A percentile compares a stretch with the other conserved stretches of the same genome.
phyloP scores from a whole-genome alignment of 2,797 vertebrate genomes.

The Enteromius mattozi region DNA sequence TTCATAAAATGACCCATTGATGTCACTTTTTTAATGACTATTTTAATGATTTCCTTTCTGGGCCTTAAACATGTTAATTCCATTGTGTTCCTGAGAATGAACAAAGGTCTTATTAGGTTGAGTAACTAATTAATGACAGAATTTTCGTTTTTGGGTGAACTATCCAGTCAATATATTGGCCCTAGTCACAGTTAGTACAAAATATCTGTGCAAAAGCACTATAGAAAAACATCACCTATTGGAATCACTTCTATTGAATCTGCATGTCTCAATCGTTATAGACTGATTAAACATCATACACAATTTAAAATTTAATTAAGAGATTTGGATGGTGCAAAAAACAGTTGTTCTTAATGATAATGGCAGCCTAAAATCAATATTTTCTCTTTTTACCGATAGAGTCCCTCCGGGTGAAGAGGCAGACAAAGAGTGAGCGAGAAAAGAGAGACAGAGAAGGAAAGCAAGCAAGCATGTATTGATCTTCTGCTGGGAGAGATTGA shows the following conservation, averaged over 20 bases:
- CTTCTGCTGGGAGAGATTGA: slow-evolving; percentile 82
- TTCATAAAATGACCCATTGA: background rate
- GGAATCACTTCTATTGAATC: background rate
- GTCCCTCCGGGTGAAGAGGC: slow-evolving; percentile 60
- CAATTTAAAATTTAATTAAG: slow-evolving; percentile 48
- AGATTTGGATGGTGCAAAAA: slow-evolving; percentile 47
- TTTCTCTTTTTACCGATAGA: slow-evolving; percentile 59
- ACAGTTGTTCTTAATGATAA: slow-evolving; percentile 53
- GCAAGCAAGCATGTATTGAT: slow-evolving; percentile 79
- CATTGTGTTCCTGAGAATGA: background rate
- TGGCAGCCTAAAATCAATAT: slow-evolving; percentile 41
- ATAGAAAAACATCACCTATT: background rate
- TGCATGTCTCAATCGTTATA: background rate
- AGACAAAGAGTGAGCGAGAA: slow-evolving; percentile 57
- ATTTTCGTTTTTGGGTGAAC: background rate
- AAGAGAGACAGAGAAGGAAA: slow-evolving; percentile 67
- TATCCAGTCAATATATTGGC: background rate
- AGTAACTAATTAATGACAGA: background rate
- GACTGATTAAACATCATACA: slow-evolving; percentile 45
- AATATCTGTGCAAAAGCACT: background rate
- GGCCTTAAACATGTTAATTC: background rate
- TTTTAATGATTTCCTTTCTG: background rate
- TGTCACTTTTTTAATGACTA: background rate
- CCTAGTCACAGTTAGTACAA: background rate
- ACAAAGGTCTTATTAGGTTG: background rate